Conservation (phyloP, 2,888 invertebrate species). For the Cremastinae sp. region DNA sequence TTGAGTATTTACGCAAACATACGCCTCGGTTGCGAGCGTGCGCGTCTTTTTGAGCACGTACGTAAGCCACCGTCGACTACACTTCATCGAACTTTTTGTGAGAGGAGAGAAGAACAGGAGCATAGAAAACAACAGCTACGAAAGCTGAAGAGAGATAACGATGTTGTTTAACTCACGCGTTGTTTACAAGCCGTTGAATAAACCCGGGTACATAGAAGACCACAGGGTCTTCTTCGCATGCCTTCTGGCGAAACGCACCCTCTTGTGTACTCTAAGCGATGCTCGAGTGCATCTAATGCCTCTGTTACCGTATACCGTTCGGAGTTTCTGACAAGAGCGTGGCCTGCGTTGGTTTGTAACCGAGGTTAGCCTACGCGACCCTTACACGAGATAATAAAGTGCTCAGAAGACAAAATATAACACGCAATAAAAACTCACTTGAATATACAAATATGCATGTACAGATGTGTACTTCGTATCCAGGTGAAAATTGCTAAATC, state of each 20-base stretch:
- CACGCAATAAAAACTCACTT: too few species aligned
- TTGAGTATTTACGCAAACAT: not conserved
- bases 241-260: constrained; percentile 31
- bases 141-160: constrained; percentile 7
- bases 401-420: not conserved
- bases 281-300: constrained; percentile 44
- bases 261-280: constrained; percentile 19
- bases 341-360: not conserved
- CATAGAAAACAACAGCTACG: not conserved
- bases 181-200: constrained; percentile 55
- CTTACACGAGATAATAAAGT: too few species aligned
- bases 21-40: constrained; percentile 1
- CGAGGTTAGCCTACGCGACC: not conserved
- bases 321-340: constrained; percentile 23
- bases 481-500: too few species aligned
- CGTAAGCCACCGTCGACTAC: constrained; percentile 34
- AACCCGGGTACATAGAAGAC: constrained; percentile 36
- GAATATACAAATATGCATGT: too few species aligned
- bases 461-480: too few species aligned
- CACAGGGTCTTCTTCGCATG: constrained; percentile 32
- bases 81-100: constrained; percentile 51
- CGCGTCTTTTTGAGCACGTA: constrained; percentile 45
- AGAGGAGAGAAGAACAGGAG: constrained; percentile 26
- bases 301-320: constrained; percentile 27
- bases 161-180: constrained; percentile 54